Base-by-base conservation (phyloP, 37 sponge, comb jelly and placozoan species). In the Crambe crambe region DNA sequence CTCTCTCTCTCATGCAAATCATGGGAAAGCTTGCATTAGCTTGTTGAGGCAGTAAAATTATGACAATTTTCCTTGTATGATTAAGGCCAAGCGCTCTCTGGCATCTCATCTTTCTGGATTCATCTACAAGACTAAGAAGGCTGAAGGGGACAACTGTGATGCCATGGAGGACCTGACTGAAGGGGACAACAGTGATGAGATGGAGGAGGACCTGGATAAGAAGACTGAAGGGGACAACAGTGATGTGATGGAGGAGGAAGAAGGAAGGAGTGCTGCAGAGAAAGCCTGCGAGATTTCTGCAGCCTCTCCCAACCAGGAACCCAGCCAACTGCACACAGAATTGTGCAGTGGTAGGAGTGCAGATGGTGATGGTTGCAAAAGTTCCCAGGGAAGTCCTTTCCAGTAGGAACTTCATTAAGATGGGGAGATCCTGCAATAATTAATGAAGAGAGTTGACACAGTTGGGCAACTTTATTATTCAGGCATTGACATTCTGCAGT, bases 41-140 rank as follows among this genome's bases (percentile, higher is more conserved):
- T n/a, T n/a, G n/a, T n/a, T n/a, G n/a, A n/a, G n/a, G n/a, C n/a
- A n/a, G n/a, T n/a, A n/a, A n/a, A n/a, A n/a, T n/a, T n/a, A n/a
- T n/a, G n/a, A n/a, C n/a, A n/a, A n/a, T n/a, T n/a, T n/a, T n/a
- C n/a, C n/a, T n/a, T n/a, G n/a, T n/a, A n/a, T n/a, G n/a, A n/a
- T n/a, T n/a, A 42, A 56, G 42, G 38, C 30, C 26, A 81, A 81
- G 44, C 60, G 81, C 29, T 72, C 81, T 17, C 39, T 81, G 39
- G 60, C 72, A 3, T 81, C 81, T 8, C 47, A 30, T n/a, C 61
- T 81, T 5, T 81, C 81, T 41, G 81, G 81, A n/a, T 81, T 72
- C 35, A 72, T 37, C 37, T 68, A 47, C 29, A 78, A 29, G 22
- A 35, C 20, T 29, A 34, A 75, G 57, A 47, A 65, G 9, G 30